phyloP scores from a whole-genome alignment of 2,888 invertebrate genomes.

The Lamellibrachia satsuma region DNA sequence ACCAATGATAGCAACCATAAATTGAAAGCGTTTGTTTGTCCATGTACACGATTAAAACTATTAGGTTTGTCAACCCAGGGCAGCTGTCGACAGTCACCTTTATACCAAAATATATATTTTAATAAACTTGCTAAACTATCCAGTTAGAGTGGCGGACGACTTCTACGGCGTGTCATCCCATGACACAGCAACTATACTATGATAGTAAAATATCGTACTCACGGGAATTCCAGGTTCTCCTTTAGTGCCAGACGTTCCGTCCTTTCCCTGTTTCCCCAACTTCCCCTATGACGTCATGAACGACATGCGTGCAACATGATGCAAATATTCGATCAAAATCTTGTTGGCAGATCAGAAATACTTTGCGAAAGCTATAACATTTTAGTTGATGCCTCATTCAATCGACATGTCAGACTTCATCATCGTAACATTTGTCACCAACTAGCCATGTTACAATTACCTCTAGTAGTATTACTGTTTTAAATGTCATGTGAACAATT shows the following conservation, averaged over 20 bases:
- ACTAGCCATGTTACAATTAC: background rate
- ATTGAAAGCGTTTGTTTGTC: background rate
- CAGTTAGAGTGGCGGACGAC: background rate
- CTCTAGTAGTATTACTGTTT: background rate
- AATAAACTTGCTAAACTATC: no score
- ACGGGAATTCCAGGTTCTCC: background rate
- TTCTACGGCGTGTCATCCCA: background rate
- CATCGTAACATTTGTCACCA: background rate
- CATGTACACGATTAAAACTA: no score
- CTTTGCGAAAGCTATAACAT: background rate
- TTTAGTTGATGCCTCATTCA: background rate
- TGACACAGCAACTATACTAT: background rate
- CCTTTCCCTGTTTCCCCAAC: background rate
- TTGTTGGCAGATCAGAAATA: background rate
- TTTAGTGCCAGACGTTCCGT: background rate
- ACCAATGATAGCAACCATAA: background rate
- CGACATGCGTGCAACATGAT: background rate
- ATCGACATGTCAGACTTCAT: background rate
- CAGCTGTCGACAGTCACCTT: no score
- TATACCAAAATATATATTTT: no score
- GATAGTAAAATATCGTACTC: background rate
- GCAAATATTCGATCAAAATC: background rate
- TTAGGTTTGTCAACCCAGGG: no score
- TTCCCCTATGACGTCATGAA: background rate
- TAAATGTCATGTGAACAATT: background rate